phyloP scores from a whole-genome alignment of 2,888 invertebrate species.

The Ornithoptera priamus region DNA sequence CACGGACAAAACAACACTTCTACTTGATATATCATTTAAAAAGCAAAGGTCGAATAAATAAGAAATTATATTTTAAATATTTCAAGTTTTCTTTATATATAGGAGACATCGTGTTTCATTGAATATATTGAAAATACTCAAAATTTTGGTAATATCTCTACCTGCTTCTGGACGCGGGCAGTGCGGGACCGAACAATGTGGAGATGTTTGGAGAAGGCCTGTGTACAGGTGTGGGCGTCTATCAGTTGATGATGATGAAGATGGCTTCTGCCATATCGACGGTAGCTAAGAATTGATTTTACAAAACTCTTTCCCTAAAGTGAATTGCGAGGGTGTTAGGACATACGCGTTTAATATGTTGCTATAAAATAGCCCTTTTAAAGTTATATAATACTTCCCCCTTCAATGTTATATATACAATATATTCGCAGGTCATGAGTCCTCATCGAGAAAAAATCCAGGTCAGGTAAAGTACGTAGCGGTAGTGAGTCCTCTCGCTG shows the following conservation, averaged over 20 bases:
- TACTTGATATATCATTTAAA: neutral
- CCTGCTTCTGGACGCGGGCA: too few relatives aligned
- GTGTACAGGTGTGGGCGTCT: too few relatives aligned
- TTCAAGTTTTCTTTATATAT: neutral
- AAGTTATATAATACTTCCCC: neutral
- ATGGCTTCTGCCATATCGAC: too few relatives aligned
- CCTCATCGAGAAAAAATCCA: conserved; percentile 18
- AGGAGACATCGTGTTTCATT: too few relatives aligned
- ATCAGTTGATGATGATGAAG: too few relatives aligned
- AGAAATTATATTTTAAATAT: neutral
- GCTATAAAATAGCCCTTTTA: neutral
- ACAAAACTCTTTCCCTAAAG: too few relatives aligned
- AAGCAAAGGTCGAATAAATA: neutral
- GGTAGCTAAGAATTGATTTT: too few relatives aligned
- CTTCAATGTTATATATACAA: conserved; percentile 6
- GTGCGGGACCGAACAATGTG: too few relatives aligned
- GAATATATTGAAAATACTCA: too few relatives aligned
- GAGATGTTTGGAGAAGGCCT: too few relatives aligned
- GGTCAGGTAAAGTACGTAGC: conserved; percentile 20
- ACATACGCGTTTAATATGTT: neutral
- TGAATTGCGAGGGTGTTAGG: too few relatives aligned
- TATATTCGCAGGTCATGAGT: conserved; percentile 18
- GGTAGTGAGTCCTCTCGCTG: conserved; percentile 11
- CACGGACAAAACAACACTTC: neutral
- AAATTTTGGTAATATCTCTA: too few relatives aligned